These are phyloP conservation scores for Rhopalosiphum padi DNA, from an alignment of 1,140 invertebrate genomes.

Conservation along the genomic window DNA sequence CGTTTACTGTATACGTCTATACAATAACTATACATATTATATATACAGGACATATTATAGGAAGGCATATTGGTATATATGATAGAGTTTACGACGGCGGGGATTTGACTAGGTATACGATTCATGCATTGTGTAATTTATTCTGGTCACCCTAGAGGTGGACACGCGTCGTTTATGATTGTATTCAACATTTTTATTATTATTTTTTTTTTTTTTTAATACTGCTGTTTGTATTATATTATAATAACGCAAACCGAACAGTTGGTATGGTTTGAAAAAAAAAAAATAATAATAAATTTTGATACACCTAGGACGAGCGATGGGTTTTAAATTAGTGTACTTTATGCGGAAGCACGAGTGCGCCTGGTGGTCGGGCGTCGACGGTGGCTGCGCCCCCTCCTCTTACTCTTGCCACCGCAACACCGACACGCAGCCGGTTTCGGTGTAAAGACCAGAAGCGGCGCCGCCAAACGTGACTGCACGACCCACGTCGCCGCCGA, in stretches of 20 bases:
- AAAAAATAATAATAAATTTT: constrained; percentile 44
- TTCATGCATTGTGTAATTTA: constrained; percentile 41
- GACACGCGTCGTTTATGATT: constrained; percentile 49
- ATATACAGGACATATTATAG: no score
- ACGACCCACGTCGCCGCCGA: constrained; percentile 32
- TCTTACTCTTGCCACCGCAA: no score
- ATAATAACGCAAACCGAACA: constrained; percentile 1
- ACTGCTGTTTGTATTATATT: background rate
- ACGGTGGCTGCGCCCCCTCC: background rate
- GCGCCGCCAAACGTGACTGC: constrained; percentile 51
- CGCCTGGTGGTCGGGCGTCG: constrained; percentile 40
- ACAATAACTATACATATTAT: background rate
- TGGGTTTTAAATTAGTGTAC: constrained; percentile 55
- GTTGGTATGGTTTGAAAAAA: constrained; percentile 28
- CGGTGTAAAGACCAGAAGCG: constrained; percentile 41
- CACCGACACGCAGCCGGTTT: constrained; percentile 4
- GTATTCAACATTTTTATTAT: constrained; percentile 40
- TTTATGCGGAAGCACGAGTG: constrained; percentile 55
- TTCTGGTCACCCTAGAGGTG: constrained; percentile 38
- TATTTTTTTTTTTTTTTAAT: constrained; percentile 29
- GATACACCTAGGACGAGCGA: constrained; percentile 47
- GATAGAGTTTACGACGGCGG: no score
- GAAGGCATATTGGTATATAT: no score
- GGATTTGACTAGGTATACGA: background rate
- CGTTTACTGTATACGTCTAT: constrained; percentile 18